Evolutionary conservation across 2,113 vertebrate species (phyloP), one percentile per base, ranked within the genome.

Genomic region (Anolis sagrei): DNA sequence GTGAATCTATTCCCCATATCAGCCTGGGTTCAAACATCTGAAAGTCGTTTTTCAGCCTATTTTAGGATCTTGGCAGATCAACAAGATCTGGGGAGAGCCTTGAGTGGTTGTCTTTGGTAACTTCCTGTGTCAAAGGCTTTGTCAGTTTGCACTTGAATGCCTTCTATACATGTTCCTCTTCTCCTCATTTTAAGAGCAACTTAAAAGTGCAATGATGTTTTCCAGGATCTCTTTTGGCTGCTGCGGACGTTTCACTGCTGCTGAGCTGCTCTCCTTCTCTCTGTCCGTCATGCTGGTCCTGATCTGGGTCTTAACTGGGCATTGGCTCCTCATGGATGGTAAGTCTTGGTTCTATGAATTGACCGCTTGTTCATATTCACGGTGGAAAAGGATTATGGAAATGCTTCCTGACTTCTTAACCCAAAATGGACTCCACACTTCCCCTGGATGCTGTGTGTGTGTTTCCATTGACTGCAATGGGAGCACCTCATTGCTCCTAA

Each of bases 291-390:
- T 99, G 97, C 97, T 99, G 73, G 99, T 99, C 88, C 98, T 99
- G 93, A 99, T 99, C 96, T 99, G 99, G 99, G 99, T 99, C 91
- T 96, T 99, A 44, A 99, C 99, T 9, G 99, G 99, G 92, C 99
- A 99, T 91, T 99, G 98, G 99, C 98, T 99, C 54, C 98, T 99
- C 76, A 99, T 99, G 98, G 99, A 99, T 32, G 99, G 98, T 99
- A 87, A 92, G 97, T 96, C 90, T 70, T 54, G n/a, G 68, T 83
- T 66, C 4, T 9, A 39, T 49, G 34, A 49, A 68, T 0, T 68
- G 84, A 44, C 8, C 32, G 79, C 0, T 83, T 75, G 72, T 64
- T 82, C 73, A 79, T 69, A 36, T 23, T 72, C 39, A 23, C 69
- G 34, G 19, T 49, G 18, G 58, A 32, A 51, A 58, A 54, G 81